Conservation (phyloP, 2,797 vertebrate species). For the Pseudochromis fuscus region DNA sequence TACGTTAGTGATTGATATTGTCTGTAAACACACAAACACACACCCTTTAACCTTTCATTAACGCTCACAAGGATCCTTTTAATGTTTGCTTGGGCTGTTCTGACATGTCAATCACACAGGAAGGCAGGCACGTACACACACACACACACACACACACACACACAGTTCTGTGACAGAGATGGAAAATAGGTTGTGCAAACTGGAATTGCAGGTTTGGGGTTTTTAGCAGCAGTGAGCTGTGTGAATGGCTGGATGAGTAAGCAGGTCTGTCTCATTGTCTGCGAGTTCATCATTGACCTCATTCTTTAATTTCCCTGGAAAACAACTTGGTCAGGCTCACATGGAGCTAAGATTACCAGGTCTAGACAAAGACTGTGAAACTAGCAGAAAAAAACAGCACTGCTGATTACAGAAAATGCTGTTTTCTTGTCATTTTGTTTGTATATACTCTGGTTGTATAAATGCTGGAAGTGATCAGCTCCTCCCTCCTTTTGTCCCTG, state of each 20-base stretch:
- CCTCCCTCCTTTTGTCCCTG: no score
- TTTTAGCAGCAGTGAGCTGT: constrained; percentile 32
- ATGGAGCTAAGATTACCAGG: constrained; percentile 47
- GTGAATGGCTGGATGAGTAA: constrained; percentile 67
- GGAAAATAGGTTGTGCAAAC: constrained; percentile 71
- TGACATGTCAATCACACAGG: constrained; percentile 69
- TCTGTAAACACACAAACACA: constrained; percentile 61
- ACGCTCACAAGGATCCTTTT: constrained; percentile 46
- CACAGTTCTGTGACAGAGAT: constrained; percentile 31
- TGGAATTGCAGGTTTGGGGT: constrained; percentile 69
- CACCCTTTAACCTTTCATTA: constrained; percentile 75
- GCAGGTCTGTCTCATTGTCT: constrained; percentile 71
- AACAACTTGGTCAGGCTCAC: constrained; percentile 63
- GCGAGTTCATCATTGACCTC: constrained; percentile 71
- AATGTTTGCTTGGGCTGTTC: constrained; percentile 67
- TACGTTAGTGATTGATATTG: constrained; percentile 67
- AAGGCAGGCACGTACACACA: constrained; percentile 36
- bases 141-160: constrained; percentile 21
- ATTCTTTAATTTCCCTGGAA: constrained; percentile 68
- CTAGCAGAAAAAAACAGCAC: constrained; percentile 15
- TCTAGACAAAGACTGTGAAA: constrained; percentile 64
- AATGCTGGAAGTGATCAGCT: no score
- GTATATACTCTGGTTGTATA: no score
- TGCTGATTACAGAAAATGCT: constrained; percentile 31
- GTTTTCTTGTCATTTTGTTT: constrained; percentile 29